These are phyloP conservation scores for Machimus atricapillus DNA, from an alignment of 2,888 invertebrate genomes.

Conservation along the genomic window DNA sequence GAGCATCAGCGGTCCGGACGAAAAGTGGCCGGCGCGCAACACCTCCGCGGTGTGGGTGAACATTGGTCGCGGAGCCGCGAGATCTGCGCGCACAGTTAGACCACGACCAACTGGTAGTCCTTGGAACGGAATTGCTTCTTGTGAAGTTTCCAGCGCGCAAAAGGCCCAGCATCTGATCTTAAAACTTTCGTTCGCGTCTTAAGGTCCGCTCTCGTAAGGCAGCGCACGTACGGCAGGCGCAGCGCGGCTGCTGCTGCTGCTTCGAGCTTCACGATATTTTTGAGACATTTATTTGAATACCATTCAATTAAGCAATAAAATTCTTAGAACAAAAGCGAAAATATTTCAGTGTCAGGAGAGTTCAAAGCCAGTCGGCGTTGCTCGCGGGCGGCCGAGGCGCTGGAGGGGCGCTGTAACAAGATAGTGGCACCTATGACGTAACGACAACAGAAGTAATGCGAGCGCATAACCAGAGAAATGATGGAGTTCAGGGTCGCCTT, in stretches of 20 bases:
- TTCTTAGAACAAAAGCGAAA: conserved; percentile 33
- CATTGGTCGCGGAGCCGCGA: conserved; percentile 1
- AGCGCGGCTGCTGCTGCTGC: neutral
- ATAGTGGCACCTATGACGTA: conserved; percentile 31
- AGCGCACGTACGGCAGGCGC: neutral
- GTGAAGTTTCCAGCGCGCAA: neutral
- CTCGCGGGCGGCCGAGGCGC: no score
- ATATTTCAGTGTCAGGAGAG: conserved; percentile 33
- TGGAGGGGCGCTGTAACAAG: neutral
- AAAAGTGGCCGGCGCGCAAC: neutral
- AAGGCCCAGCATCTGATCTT: conserved; percentile 30
- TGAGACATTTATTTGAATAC: conserved; percentile 36
- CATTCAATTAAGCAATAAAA: conserved; percentile 38
- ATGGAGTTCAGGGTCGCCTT: conserved; percentile 8
- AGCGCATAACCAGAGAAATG: neutral
- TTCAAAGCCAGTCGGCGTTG: conserved; percentile 21
- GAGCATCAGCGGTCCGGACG: neutral
- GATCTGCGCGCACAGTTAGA: conserved; percentile 33
- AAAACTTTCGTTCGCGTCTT: conserved; percentile 32
- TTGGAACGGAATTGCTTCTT: conserved; percentile 43
- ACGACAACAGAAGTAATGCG: neutral
- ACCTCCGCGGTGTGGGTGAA: conserved; percentile 40
- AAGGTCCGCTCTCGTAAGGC: conserved; percentile 16
- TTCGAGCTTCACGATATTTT: conserved; percentile 11
- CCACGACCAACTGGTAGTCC: conserved; percentile 42